A percentile compares a stretch with the other conserved stretches of the same genome.
Evolutionary conservation across 2,113 vertebrate species (phyloP).

Genomic region (Megaceryle maxima): DNA sequence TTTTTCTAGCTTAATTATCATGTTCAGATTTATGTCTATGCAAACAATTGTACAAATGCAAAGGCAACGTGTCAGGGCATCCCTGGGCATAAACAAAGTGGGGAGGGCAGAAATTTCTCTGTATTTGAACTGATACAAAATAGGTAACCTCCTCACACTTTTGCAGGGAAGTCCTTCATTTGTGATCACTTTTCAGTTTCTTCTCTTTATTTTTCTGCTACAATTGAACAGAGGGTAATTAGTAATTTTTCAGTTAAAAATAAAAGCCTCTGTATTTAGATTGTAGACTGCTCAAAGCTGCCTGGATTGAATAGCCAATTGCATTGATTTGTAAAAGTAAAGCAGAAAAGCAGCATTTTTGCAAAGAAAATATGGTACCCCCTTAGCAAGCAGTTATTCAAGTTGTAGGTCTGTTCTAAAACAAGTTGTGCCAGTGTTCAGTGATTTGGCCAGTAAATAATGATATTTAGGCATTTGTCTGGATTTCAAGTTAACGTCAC

Average conservation of each 20-base stretch:
- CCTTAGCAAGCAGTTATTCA: not conserved
- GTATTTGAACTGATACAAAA: not conserved
- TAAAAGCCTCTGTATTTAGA: not conserved
- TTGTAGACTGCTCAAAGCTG: not conserved
- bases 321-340: not conserved
- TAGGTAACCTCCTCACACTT: not conserved
- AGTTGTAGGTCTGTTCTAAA: not conserved
- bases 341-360: not conserved
- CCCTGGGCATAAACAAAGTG: not conserved
- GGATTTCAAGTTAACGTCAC: not conserved
- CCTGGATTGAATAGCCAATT: not conserved
- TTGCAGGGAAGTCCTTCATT: not conserved
- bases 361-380: not conserved
- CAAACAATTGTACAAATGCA: not conserved
- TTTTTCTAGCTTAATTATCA: not conserved
- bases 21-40: not conserved
- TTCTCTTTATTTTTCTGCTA: not conserved
- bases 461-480: not conserved
- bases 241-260: not conserved
- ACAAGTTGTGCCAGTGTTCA: not conserved
- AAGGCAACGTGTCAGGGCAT: not conserved
- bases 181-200: not conserved
- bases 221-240: not conserved
- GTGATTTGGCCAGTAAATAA: not conserved
- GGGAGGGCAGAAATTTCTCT: not conserved